phyloP scores from a whole-genome alignment of 1,140 invertebrate genomes.

The Drosophila sechellia region DNA sequence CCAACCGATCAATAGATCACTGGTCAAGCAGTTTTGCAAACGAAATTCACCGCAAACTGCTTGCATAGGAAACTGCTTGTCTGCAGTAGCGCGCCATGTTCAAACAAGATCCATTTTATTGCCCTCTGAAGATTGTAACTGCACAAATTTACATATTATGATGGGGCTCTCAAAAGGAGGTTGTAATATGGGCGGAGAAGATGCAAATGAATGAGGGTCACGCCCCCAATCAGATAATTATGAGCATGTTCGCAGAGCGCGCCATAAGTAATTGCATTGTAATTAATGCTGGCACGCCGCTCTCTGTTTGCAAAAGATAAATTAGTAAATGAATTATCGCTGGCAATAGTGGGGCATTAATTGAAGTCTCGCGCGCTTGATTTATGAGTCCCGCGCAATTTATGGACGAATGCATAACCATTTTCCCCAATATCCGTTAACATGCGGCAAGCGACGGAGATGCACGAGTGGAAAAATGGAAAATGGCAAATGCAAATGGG shows the following conservation, averaged over 20 bases:
- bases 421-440: conserved; percentile 61
- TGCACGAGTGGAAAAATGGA: conserved; percentile 19
- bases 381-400: conserved; percentile 65
- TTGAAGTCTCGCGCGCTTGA: conserved; percentile 73
- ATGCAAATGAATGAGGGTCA: conserved; percentile 61
- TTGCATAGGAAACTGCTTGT: background rate
- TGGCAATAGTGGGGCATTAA: conserved; percentile 75
- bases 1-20: conserved; percentile 4
- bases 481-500: conserved; percentile 54
- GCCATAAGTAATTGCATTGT: conserved; percentile 76
- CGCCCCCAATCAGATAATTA: conserved; percentile 64
- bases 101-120: conserved; percentile 13
- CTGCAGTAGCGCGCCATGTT: background rate
- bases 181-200: conserved; percentile 4
- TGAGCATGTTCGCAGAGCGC: conserved; percentile 41
- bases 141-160: background rate
- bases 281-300: conserved; percentile 68
- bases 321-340: conserved; percentile 81
- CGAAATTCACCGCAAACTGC: conserved; percentile 7
- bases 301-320: conserved; percentile 66
- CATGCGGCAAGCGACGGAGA: conserved; percentile 13
- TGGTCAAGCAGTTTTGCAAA: background rate
- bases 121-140: background rate
- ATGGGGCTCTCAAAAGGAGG: background rate
- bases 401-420: conserved; percentile 66